Evolutionary conservation across 2,888 invertebrate genomes (phyloP).

Genomic region (Gastracanthus pulcherrimus): DNA sequence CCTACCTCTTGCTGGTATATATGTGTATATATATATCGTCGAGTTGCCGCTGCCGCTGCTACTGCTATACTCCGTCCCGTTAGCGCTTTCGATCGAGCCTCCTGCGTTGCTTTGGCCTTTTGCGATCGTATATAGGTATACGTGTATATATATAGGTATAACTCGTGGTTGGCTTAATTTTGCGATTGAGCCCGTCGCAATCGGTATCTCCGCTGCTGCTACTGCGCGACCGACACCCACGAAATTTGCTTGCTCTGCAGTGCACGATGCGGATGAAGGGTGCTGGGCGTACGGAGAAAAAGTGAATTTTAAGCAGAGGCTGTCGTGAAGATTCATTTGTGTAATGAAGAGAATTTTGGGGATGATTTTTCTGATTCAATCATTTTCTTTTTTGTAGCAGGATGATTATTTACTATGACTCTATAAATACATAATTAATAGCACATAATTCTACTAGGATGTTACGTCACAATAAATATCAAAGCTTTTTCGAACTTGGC

Average conservation of each 20-base stretch:
- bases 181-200: neutral
- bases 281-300: neutral
- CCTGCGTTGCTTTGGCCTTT: slow-evolving; percentile 7
- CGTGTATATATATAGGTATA: no score
- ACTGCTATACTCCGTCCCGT: slow-evolving; percentile 18
- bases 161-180: neutral
- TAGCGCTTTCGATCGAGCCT: slow-evolving; percentile 41
- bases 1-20: neutral
- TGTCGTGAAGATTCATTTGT: no score
- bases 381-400: no score
- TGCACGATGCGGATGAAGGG: no score
- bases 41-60: neutral
- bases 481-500: no score
- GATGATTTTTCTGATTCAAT: no score
- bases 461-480: no score
- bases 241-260: neutral
- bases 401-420: no score
- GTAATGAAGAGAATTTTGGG: no score
- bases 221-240: neutral
- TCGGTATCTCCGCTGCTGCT: neutral
- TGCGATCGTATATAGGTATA: slow-evolving; percentile 1
- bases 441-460: no score
- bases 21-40: neutral
- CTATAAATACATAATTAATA: no score
- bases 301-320: neutral